A percentile compares a stretch with the other conserved stretches of the same genome.
Conservation (phyloP, 2,113 vertebrate species). For the Climacteris rufus region DNA sequence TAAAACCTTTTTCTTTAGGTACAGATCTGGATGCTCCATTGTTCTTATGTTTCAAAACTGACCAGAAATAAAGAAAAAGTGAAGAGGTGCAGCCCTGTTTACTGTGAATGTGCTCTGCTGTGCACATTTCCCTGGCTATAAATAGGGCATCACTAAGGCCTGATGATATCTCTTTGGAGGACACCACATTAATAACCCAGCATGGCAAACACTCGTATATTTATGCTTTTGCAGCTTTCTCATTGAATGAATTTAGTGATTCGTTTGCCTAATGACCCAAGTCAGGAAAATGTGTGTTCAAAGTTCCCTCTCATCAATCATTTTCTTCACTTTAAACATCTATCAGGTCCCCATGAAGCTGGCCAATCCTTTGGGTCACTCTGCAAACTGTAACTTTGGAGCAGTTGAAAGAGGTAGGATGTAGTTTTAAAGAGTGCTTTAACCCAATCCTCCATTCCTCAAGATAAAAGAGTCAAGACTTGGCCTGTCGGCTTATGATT, state of each 20-base stretch:
- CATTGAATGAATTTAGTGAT: neutral
- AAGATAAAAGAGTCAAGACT: neutral
- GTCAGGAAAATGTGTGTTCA: neutral
- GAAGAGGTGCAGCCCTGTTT: neutral
- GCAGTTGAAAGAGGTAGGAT: neutral
- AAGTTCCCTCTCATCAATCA: neutral
- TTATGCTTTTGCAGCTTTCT: neutral
- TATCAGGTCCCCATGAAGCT: neutral
- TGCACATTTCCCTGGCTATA: neutral
- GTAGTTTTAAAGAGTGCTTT: neutral
- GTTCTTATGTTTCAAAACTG: neutral
- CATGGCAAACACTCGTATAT: neutral
- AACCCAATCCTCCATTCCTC: neutral
- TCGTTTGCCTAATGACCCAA: neutral
- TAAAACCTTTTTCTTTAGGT: neutral
- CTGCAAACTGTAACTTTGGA: neutral
- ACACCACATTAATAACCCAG: neutral
- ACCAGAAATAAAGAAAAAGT: neutral
- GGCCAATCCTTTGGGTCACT: neutral
- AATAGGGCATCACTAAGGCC: neutral
- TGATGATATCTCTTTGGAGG: neutral
- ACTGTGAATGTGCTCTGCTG: neutral
- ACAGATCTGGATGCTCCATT: neutral
- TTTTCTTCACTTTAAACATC: neutral
- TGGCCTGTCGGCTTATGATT: neutral